Base-by-base conservation (phyloP, 2,113 vertebrate species). In the Carassius carassius region DNA sequence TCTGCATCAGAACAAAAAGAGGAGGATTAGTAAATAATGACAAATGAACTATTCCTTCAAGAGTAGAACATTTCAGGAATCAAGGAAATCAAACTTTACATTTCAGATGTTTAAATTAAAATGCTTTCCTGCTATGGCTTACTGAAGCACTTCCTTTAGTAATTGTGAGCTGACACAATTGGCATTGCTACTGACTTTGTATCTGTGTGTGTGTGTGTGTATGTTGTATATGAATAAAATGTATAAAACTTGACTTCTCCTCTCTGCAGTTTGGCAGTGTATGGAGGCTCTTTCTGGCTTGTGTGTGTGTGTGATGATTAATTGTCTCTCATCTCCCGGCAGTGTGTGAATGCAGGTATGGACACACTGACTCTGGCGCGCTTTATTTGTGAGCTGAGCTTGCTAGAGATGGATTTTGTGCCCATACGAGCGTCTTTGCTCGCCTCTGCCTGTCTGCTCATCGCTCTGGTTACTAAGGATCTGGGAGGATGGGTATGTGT, bases 331-430 rank as follows among this genome's bases (percentile, higher is more conserved):
- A 47, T 13, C 16, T 84, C 54, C 56, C 4, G 73, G 58, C 89
- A 99, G 98, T 97, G 95, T 77, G 93, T 94, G 81, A 93, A 8
- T 5, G 94, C 94, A 13, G 92, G 73, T 29, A 97, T 97, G 95
- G 96, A 96, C 93, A 97, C 95, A 0, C 89, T 98, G 91, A 98
- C 97, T 0, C 93, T 99, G 84, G 96, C 97, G 0, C 95, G 97
- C 2, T 99, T 94, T 91, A 94, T 94, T 87, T 98, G 97, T 0
- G 97, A 99, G 92, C 91, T 97, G 91, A 98, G 96, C 10, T 95
- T 99, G 44, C 93, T 95, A 90, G 96, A 97, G 81, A 95, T 97
- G 0, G 92, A 96, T 84, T 95, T 96, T 0, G 91, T 96, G 47
- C 75, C 91, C 0, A 95, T 94, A 88, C 92, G 93, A 0, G 96